Conservation (phyloP, 2,888 invertebrate genomes). For the Lasioglossum villosulum region DNA sequence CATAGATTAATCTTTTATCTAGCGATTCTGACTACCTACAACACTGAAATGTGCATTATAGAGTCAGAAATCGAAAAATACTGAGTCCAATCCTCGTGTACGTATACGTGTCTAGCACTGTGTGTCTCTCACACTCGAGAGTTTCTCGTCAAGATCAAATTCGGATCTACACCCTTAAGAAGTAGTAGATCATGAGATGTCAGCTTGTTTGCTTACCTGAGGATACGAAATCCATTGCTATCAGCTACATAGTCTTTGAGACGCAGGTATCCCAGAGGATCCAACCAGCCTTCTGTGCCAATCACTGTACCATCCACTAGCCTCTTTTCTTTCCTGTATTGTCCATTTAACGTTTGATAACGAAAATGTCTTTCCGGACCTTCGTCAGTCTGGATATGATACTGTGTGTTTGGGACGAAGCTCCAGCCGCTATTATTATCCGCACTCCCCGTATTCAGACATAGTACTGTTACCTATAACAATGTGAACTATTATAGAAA, state of each 20-base stretch:
- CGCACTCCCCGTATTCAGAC: constrained; percentile 80
- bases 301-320: constrained; percentile 95
- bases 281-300: constrained; percentile 95
- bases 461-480: constrained; percentile 79
- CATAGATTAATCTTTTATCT: no score
- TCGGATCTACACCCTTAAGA: no score
- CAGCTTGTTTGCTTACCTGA: constrained; percentile 83
- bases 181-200: no score
- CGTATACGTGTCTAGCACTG: no score
- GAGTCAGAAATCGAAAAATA: no score
- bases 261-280: constrained; percentile 91
- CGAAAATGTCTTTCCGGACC: constrained; percentile 96
- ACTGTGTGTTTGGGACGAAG: constrained; percentile 89
- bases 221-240: constrained; percentile 92
- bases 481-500: neutral
- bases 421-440: constrained; percentile 86
- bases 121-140: no score
- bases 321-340: constrained; percentile 94
- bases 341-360: constrained; percentile 95
- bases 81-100: no score
- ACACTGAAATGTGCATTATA: no score
- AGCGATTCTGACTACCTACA: no score
- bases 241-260: constrained; percentile 96
- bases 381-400: constrained; percentile 96
- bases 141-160: no score